Evolutionary conservation across 2,888 invertebrate species (phyloP), one percentile per base, ranked within the genome.

Genomic region (Ectemnius continuus): DNA sequence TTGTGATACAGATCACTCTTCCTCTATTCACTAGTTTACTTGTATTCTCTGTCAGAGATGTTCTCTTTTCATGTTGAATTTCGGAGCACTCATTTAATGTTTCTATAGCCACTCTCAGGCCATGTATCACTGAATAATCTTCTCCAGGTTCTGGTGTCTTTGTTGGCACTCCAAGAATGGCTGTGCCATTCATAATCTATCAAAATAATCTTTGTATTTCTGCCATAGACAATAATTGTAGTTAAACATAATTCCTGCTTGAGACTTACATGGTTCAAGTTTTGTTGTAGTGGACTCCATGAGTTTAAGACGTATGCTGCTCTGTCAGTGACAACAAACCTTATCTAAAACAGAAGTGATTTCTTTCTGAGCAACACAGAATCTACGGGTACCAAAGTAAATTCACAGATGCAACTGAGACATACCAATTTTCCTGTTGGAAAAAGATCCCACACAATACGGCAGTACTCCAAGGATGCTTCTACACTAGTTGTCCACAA

Each of bases 371-470:
- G 8, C 56, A 13, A 57, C 13, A 0, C 36, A 8, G 36, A 36
- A 36, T 36, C 11, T 36, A 36, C 11, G 11, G 36, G 36, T 36
- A 23, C 6, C 13, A 16, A 16, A n/a, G 16, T 11, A 6, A 14
- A 16, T 52, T 11, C 16, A 58, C 5, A 8, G 36, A 6, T 36
- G 36, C 11, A 6, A 36, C 4, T 11, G 36, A 36, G 36, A 8
- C 91, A 90, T 92, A 97, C 96, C 91, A 97, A 91, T 92, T 97
- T 97, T 73, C 96, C 96, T 73, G 94, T 94, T 0, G 98, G 98
- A 92, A 97, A 99, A n/a, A 99, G 92, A 91, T 99, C 99, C 96
- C 97, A 98, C 0, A 98, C 97, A 83, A 99, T 97, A 26, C 99
- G 94, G 85, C 98, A 97, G 89, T 99, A 99, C 91, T 99, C 99